These are phyloP conservation scores for Drosophila affinis DNA, from an alignment of 2,888 invertebrate species.

Conservation along the genomic window DNA sequence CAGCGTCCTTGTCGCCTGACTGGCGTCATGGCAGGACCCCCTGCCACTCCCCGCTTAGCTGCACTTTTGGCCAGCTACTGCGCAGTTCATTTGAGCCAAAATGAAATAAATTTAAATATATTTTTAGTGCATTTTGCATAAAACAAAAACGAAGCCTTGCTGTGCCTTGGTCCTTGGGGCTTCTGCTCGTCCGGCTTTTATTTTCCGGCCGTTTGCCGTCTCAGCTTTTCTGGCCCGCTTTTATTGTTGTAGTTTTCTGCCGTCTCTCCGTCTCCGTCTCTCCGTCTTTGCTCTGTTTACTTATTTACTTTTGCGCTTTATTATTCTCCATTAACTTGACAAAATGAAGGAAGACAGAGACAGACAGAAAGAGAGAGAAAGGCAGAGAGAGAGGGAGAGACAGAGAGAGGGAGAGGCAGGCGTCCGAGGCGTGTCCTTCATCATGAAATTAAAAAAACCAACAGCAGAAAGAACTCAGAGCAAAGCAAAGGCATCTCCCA, in stretches of 20 bases:
- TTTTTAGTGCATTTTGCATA: constrained; percentile 80
- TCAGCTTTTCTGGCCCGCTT: constrained; percentile 66
- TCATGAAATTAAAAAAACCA: constrained; percentile 49
- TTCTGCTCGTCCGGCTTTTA: constrained; percentile 61
- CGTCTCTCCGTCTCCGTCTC: constrained; percentile 29
- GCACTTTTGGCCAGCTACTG: constrained; percentile 69
- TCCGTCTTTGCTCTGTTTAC: constrained; percentile 55
- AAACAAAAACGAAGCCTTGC: constrained; percentile 78
- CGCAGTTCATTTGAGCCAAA: constrained; percentile 73
- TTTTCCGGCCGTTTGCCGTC: constrained; percentile 76
- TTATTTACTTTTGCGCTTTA: constrained; percentile 80
- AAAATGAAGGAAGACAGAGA: constrained; percentile 63
- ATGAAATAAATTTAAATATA: constrained; percentile 79
- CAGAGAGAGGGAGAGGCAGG: constrained; percentile 24
- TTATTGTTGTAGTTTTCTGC: constrained; percentile 73
- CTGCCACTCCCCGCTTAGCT: constrained; percentile 43
- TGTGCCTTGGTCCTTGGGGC: constrained; percentile 46
- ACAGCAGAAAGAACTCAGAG: constrained; percentile 21
- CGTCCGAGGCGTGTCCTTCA: constrained; percentile 35
- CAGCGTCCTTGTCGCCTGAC: constrained; percentile 60
- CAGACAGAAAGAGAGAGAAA: constrained; percentile 17
- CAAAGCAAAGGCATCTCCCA: constrained; percentile 23
- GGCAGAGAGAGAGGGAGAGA: constrained; percentile 21
- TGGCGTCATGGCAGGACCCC: constrained; percentile 51
- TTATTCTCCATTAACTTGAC: constrained; percentile 78